These are phyloP conservation scores for Drosophila gunungcola DNA, from an alignment of 1,140 invertebrate species.

Conservation along the genomic window DNA sequence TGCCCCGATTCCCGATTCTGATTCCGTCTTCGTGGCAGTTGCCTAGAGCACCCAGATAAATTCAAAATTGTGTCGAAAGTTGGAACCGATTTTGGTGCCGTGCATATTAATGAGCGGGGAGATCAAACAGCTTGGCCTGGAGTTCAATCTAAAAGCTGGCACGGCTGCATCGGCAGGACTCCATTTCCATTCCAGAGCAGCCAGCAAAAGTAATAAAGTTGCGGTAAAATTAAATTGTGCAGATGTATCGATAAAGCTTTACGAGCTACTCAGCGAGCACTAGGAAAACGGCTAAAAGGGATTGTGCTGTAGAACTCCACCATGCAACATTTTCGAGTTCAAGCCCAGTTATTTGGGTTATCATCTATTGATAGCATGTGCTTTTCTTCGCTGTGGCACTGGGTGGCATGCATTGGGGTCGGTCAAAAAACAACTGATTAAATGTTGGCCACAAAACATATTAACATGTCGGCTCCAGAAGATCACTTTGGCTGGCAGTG, in stretches of 20 bases:
- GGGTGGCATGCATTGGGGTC: background rate
- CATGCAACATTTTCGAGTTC: background rate
- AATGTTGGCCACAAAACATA: conserved; percentile 75
- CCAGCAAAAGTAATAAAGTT: conserved; percentile 74
- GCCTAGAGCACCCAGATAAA: conserved; percentile 52
- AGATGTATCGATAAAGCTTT: conserved; percentile 77
- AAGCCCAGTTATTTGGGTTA: conserved; percentile 10
- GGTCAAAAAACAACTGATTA: conserved; percentile 59
- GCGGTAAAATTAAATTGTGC: conserved; percentile 81
- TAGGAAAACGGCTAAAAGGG: too few species aligned
- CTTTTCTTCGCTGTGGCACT: background rate
- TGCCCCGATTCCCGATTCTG: background rate
- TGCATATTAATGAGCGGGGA: conserved; percentile 77
- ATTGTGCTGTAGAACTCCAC: background rate
- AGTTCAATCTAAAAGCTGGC: conserved; percentile 9
- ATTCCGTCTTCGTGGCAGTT: background rate
- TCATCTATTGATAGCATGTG: conserved; percentile 4
- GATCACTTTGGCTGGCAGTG: conserved; percentile 27
- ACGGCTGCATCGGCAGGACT: conserved; percentile 50
- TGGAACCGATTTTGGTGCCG: conserved; percentile 70
- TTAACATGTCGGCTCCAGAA: conserved; percentile 77
- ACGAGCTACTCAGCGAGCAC: conserved; percentile 22
- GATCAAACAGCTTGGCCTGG: conserved; percentile 54
- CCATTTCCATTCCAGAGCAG: background rate
- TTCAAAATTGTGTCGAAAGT: conserved; percentile 77